Evolutionary conservation across 2,113 vertebrate species (phyloP), one percentile per base, ranked within the genome.

Genomic region (Pao palembangensis): DNA sequence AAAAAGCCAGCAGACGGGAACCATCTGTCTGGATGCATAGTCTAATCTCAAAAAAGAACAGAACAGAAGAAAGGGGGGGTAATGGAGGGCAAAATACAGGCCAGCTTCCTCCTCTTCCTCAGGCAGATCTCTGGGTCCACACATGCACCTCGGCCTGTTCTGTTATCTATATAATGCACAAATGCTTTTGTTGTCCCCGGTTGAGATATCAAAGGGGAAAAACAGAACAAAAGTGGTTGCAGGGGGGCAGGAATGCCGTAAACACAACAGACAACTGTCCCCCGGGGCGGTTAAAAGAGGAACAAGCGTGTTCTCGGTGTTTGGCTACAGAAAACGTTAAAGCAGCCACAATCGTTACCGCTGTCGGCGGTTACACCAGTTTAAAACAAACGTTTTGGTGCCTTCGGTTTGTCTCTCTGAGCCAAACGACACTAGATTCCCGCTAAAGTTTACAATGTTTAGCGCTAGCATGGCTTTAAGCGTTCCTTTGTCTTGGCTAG

Each of bases 1-100:
- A 47, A 93, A 93, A 90, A 92, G 88, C 90, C 92, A 95, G 91
- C 93, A 96, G 94, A 96, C 94, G 77, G 93, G 94, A 96, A 96
- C 96, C 95, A 94, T 93, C 94, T 95, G 94, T 93, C 93, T 93
- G 92, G 90, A 88, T 90, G 85, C 86, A 67, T 79, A 90, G 91
- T 89, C 92, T 92, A 91, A 89, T 90, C 90, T 91, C 79, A 63
- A 52, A 50, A 55, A 60, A 65, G 55, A 66, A 67, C 53, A 38
- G 34, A 38, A 38, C 34, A 38, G 57, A 55, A 55, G 47, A 51
- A 72, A 78, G 38, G 87, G 82, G 25, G 80, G 51, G 58, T 42
- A 31, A 53, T 55, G 71, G 70, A 47, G 44, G 34, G 34, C 34
- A 38, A 38, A 38, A 38, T 38, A 50, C 54, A 43, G 52, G 18